Base-by-base conservation (phyloP, 2,797 vertebrate species). In the Coregonus ussuriensis region DNA sequence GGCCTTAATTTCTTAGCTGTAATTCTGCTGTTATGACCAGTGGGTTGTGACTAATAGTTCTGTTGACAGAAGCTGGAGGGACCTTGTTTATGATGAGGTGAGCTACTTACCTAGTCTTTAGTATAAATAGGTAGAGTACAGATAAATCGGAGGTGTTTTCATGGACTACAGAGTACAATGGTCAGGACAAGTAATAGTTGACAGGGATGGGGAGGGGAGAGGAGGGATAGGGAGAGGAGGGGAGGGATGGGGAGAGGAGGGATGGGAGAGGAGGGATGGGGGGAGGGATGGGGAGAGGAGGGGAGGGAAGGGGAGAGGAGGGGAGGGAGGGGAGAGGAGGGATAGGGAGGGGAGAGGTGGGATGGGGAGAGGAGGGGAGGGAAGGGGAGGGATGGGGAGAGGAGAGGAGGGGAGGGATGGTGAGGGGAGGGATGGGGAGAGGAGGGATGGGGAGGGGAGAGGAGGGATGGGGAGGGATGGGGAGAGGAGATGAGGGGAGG, bases 11-110 rank as follows among this genome's bases (percentile, higher is more conserved):
- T 18, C 29, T 69, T n/a, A 37, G 67, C 67, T 69, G 35, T 52
- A 77, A 74, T 78, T 76, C 16, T 37, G 1, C 9, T 3, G 56
- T 9, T 65, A 56, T 75, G 67, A 63, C 11, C 7, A 53, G 18
- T 37, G n/a, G 52, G 6, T 47, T 53, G 47, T 53, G 72, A 41
- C 74, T 54, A 72, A 83, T 25, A 63, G 31, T 53, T n/a, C 6
- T 62, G 6, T 47, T 70, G 74, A 56, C 67, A 65, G 73, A 29
- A 29, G 72, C 37, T 82, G 6, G 68, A 33, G 33, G 37, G 5
- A 37, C 16, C 29, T 52, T 37, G 37, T 76, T 79, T 62, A 21
- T 25, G 0, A 62, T 15, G 65, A 37, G 53, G 31, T 35, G 52
- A 1, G 21, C 16, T 63, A 41, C 62, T 52, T 35, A 35, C 33